Evolutionary conservation across 1,140 invertebrate genomes (phyloP).

Genomic region (Parasteatoda tepidariorum): DNA sequence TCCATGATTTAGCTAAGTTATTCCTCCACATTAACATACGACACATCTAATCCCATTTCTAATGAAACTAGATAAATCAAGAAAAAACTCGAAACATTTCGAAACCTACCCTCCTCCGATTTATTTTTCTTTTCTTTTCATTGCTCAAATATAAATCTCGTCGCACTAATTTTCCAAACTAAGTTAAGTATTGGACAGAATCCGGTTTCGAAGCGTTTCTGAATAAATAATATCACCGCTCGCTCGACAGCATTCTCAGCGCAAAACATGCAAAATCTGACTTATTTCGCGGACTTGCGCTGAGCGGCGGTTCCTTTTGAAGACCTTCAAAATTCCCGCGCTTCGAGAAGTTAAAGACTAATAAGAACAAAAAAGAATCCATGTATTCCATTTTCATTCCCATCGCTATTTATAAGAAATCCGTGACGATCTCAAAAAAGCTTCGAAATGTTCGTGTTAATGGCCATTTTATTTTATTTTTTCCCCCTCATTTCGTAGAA

Average conservation of each 20-base stretch:
- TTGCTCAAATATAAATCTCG: no score
- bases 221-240: neutral
- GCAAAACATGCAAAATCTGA: conserved; percentile 2
- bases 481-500: neutral
- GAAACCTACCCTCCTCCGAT: no score
- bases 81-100: no score
- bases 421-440: conserved; percentile 33
- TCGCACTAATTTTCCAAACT: no score
- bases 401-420: conserved; percentile 56
- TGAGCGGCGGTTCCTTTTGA: conserved; percentile 40
- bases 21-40: no score
- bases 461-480: no score
- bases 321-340: neutral
- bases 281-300: conserved; percentile 25
- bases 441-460: conserved; percentile 30
- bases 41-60: no score
- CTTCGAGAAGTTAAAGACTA: neutral
- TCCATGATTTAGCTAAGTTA: no score
- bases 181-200: no score
- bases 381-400: neutral
- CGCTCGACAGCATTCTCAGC: no score
- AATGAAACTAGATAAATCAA: no score
- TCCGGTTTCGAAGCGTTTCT: neutral
- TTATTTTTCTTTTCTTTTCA: no score
- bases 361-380: neutral